These are phyloP conservation scores for Hermaeophaga mercurialis DNA, from an alignment of 2,888 invertebrate genomes.

Conservation along the genomic window DNA sequence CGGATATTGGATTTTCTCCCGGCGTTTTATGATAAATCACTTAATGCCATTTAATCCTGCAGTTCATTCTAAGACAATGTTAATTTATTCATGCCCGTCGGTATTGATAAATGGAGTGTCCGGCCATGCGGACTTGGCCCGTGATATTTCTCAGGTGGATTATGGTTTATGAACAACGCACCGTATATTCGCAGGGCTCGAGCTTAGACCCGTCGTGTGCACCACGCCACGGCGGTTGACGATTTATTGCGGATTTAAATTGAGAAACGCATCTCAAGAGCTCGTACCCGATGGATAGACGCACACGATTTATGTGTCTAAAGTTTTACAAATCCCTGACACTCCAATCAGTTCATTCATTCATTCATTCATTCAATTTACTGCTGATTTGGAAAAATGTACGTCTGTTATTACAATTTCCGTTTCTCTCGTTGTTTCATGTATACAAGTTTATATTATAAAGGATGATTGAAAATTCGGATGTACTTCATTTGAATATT, in stretches of 20 bases:
- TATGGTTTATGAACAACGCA: constrained; percentile 32
- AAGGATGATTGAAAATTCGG: no score
- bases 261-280: constrained; percentile 31
- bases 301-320: not conserved
- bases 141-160: constrained; percentile 44
- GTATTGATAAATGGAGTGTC: constrained; percentile 53
- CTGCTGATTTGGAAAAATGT: no score
- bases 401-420: no score
- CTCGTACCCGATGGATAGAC: constrained; percentile 9
- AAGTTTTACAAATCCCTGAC: not conserved
- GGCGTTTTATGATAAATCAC: constrained; percentile 53
- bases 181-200: not conserved
- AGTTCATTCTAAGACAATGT: constrained; percentile 52
- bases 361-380: no score
- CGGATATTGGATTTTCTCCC: constrained; percentile 52
- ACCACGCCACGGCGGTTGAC: constrained; percentile 11
- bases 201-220: not conserved
- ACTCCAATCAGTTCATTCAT: no score
- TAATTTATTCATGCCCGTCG: constrained; percentile 53
- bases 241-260: constrained; percentile 39
- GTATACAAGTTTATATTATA: no score
- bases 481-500: no score
- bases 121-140: constrained; percentile 43
- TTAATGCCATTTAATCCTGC: constrained; percentile 52
- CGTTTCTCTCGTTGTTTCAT: no score